Evolutionary conservation across 2,113 vertebrate genomes (phyloP), one percentile per base, ranked within the genome.

Genomic region (Neomonachus schauinslandi): DNA sequence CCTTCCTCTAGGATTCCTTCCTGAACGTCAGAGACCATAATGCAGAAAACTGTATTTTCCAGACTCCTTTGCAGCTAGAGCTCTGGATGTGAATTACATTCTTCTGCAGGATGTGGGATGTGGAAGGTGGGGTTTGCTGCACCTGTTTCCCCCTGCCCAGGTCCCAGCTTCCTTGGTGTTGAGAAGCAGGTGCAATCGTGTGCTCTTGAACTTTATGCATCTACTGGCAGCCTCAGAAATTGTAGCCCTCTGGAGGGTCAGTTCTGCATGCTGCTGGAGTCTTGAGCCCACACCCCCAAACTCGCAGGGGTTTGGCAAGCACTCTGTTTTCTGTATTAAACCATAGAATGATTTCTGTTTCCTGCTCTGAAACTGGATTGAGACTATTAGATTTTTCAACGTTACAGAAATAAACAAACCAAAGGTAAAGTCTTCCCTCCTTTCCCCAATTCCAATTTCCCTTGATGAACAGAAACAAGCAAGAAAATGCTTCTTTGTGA

Each of bases 71-170:
- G 65, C 55, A 63, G 49, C n/a, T n/a, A 42, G 65, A 55, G 26
- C 18, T 55, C 67, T 46, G 26, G 55, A 21, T 19, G 26, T 42
- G 24, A 61, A 39, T 36, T 12, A 14, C 8, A 13, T 26, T 61
- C 65, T 39, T 28, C 63, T 46, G 7, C 36, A 24, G 63, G 61
- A 51, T 36, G 61, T 2, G 4, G 77, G 19, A 63, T 28, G 26
- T 28, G 55, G 42, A 42, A 61, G 28, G 13, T 5, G 36, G 42
- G 22, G 7, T 51, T n/a, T 11, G 9, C 11, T 1, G 49, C 65
- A 33, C 71, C n/a, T 0, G 1, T 19, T 16, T 14, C 2, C 15
- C 7, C 1, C 6, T 1, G 13, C 7, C 71, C 22, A 2, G 36
- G 46, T 46, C 6, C 46, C 4, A 21, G 36, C n/a, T 59, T 36